Percentiles rank a stretch among this genome's conserved stretches.
These are phyloP conservation scores for Drosophila tropicalis DNA, from an alignment of 1,140 invertebrate genomes.

Conservation along the genomic window DNA sequence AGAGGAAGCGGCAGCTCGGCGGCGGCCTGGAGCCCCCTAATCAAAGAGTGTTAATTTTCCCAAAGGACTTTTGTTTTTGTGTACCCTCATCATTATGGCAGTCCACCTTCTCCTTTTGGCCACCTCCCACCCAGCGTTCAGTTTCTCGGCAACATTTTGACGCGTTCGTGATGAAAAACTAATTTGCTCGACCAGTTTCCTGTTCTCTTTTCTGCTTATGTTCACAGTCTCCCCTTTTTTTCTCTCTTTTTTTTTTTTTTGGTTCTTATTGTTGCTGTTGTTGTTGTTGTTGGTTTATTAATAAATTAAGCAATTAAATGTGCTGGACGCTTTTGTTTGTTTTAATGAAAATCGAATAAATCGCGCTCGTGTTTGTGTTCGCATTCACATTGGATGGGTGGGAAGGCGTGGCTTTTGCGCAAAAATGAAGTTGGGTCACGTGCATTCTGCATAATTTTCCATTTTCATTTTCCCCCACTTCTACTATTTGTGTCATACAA, in stretches of 20 bases:
- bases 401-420: neutral
- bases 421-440: constrained; percentile 56
- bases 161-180: constrained; percentile 70
- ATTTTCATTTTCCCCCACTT: constrained; percentile 7
- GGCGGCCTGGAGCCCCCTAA: constrained; percentile 38
- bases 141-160: constrained; percentile 51
- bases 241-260: neutral
- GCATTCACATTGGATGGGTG: constrained; percentile 13
- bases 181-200: constrained; percentile 62
- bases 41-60: constrained; percentile 81
- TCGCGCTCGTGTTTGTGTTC: constrained; percentile 58
- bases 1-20: neutral
- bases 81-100: constrained; percentile 52
- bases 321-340: constrained; percentile 67
- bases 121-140: neutral
- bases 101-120: constrained; percentile 45
- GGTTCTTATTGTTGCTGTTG: neutral
- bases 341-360: constrained; percentile 75
- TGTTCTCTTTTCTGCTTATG: neutral
- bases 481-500: constrained; percentile 22
- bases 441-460: constrained; percentile 69
- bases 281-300: constrained; percentile 51
- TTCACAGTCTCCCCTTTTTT: neutral
- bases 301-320: constrained; percentile 80
- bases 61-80: constrained; percentile 58